These are phyloP conservation scores for Mythimna lalbum DNA, from an alignment of 2,888 invertebrate species.

Conservation along the genomic window DNA sequence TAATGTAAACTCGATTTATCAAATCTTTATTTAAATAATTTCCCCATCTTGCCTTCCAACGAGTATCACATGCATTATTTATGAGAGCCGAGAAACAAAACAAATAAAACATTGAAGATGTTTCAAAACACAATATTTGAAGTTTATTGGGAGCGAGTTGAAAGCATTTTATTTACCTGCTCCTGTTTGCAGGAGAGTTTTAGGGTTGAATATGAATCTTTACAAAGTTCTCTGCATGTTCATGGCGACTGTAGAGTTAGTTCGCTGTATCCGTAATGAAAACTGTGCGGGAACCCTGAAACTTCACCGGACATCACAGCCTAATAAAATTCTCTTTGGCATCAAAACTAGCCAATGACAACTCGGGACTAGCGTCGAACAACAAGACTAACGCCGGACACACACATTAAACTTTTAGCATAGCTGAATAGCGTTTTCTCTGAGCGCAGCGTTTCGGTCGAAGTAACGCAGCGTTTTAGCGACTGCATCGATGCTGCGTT, in stretches of 20 bases:
- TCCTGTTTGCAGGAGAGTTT: slow-evolving; percentile 4
- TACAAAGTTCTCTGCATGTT: not conserved
- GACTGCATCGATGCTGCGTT: slow-evolving; percentile 39
- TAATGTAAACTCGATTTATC: slow-evolving; percentile 26
- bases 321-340: slow-evolving; percentile 50
- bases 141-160: slow-evolving; percentile 39
- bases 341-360: slow-evolving; percentile 43
- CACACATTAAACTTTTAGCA: slow-evolving; percentile 45
- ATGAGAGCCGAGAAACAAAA: slow-evolving; percentile 42
- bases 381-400: slow-evolving; percentile 25
- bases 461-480: slow-evolving; percentile 28
- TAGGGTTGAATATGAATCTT: slow-evolving; percentile 4
- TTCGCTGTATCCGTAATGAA: slow-evolving; percentile 1
- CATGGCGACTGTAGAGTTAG: slow-evolving; percentile 2
- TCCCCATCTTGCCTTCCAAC: slow-evolving; percentile 35
- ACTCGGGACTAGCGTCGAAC: slow-evolving; percentile 11
- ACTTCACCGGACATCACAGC: slow-evolving; percentile 13
- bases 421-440: slow-evolving; percentile 40
- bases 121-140: slow-evolving; percentile 43
- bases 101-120: slow-evolving; percentile 51
- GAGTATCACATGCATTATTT: slow-evolving; percentile 49
- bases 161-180: slow-evolving; percentile 37
- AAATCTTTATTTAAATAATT: slow-evolving; percentile 48
- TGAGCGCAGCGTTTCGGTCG: slow-evolving; percentile 16
- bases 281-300: slow-evolving; percentile 1